These are phyloP conservation scores for Epinephelus cyanopodus DNA, from an alignment of 2,113 vertebrate species.

Conservation along the genomic window DNA sequence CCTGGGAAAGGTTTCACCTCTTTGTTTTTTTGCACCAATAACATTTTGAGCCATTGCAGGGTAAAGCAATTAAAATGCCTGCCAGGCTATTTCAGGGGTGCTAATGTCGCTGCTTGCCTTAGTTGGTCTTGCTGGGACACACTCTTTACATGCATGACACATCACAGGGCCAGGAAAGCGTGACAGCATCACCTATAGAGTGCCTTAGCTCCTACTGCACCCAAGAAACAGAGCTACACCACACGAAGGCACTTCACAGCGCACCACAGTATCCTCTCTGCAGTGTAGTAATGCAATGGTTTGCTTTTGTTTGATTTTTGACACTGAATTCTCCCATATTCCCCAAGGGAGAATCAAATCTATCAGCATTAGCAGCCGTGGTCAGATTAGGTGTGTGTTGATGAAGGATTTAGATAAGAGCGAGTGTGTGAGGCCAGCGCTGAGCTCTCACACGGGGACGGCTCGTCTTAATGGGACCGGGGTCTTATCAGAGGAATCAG, in stretches of 20 bases:
- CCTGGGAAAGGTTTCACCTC: constrained; percentile 50
- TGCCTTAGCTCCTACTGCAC: not conserved
- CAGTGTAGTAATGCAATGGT: constrained; percentile 2
- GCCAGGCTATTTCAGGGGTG: constrained; percentile 79
- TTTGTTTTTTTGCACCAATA: constrained; percentile 55
- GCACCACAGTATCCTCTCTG: not conserved
- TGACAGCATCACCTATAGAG: constrained; percentile 21
- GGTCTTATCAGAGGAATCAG: constrained; percentile 79
- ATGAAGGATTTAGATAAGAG: constrained; percentile 82
- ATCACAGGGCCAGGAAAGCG: constrained; percentile 1
- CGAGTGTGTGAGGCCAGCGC: constrained; percentile 67
- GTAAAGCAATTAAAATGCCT: constrained; percentile 84
- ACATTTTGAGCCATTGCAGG: constrained; percentile 75
- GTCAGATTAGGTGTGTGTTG: constrained; percentile 76
- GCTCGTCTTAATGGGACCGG: constrained; percentile 61
- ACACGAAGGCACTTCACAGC: not conserved
- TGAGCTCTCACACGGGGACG: constrained; percentile 53
- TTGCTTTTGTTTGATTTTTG: constrained; percentile 42
- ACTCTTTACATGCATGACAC: constrained; percentile 53
- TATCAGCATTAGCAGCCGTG: constrained; percentile 70
- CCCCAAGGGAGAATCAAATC: constrained; percentile 56
- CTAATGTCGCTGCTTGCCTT: constrained; percentile 67
- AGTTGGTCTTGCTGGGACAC: constrained; percentile 62
- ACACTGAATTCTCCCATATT: constrained; percentile 47
- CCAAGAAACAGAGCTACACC: not conserved